Conservation (phyloP, 2,888 invertebrate genomes). For the Aphidoletes aphidimyza region DNA sequence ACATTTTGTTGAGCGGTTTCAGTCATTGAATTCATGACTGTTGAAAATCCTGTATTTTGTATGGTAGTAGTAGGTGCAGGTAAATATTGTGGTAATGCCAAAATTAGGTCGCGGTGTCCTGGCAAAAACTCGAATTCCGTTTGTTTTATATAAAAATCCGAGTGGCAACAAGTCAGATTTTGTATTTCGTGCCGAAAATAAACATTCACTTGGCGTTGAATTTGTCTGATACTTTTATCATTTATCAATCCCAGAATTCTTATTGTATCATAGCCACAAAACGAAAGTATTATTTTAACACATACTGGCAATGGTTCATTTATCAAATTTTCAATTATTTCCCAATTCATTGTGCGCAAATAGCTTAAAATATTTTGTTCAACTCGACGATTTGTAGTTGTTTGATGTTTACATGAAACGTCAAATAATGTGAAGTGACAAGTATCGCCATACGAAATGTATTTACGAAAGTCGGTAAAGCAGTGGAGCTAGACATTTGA, state of each 20-base stretch:
- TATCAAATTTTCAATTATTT: background rate
- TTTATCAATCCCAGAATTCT: background rate
- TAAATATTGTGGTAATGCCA: background rate
- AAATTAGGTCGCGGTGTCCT: background rate
- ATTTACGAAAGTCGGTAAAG: background rate
- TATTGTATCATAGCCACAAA: background rate
- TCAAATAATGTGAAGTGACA: background rate
- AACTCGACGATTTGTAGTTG: too few relatives aligned
- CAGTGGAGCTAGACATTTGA: background rate
- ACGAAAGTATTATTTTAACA: background rate
- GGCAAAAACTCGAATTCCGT: background rate
- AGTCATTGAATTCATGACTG: background rate
- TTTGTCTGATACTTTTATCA: background rate
- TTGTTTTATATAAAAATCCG: background rate
- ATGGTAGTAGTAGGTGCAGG: background rate
- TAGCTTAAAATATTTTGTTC: background rate
- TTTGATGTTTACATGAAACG: background rate
- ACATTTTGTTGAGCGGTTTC: background rate
- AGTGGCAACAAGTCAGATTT: background rate
- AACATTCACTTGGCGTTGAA: background rate
- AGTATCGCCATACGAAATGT: background rate
- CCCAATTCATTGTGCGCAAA: background rate
- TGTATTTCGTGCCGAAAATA: background rate
- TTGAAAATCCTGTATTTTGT: background rate
- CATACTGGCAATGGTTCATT: background rate